A percentile compares a stretch with the other conserved stretches of the same genome.
Conservation (phyloP, 1,140 invertebrate genomes). For the Panagrolaimus sp. region DNA sequence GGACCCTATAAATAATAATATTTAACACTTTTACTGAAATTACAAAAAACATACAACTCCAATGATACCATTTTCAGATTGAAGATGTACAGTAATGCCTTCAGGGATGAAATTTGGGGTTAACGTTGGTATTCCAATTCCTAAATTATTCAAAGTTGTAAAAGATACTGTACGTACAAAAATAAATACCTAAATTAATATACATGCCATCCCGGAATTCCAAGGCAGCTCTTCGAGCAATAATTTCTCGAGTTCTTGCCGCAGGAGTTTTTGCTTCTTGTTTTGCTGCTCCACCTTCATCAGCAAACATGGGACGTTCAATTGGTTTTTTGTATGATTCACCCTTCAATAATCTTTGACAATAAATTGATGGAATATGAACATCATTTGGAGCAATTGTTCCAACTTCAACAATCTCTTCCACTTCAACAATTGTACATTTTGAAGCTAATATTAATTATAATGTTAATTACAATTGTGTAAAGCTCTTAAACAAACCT, state of each 20-base stretch:
- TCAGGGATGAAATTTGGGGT: constrained; percentile 83
- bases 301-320: constrained; percentile 35
- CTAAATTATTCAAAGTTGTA: constrained; percentile 70
- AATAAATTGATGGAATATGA: constrained; percentile 55
- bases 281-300: constrained; percentile 15
- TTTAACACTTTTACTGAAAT: constrained; percentile 18
- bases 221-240: constrained; percentile 80
- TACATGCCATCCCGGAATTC: constrained; percentile 98
- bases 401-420: constrained; percentile 56
- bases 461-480: too few relatives aligned
- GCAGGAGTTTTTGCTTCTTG: constrained; percentile 64
- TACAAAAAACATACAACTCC: constrained; percentile 68
- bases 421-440: constrained; percentile 57
- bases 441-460: too few relatives aligned
- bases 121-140: constrained; percentile 91
- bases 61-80: constrained; percentile 94
- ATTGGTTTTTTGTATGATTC: constrained; percentile 56
- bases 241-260: constrained; percentile 78
- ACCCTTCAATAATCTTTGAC: constrained; percentile 49
- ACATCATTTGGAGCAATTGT: constrained; percentile 51
- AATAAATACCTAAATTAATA: constrained; percentile 63
- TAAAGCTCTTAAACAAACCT: too few relatives aligned
- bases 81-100: constrained; percentile 67
- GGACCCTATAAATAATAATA: constrained; percentile 80
- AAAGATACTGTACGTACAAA: constrained; percentile 11